Evolutionary conservation across 2,113 vertebrate species (phyloP), one percentile per base, ranked within the genome.

Genomic region (Stercorarius parasiticus): DNA sequence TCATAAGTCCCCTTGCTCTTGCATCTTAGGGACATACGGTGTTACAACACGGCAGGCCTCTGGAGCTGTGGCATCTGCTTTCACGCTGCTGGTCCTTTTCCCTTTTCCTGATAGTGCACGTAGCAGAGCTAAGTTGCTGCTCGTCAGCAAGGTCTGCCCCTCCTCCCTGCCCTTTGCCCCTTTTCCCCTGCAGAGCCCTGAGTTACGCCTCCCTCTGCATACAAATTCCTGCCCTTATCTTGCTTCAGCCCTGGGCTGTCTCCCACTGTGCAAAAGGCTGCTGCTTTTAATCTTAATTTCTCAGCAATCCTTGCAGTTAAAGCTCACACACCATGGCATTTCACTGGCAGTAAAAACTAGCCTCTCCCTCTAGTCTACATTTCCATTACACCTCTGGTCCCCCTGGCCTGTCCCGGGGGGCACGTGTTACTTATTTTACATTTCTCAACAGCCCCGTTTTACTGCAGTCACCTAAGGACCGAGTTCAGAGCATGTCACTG

Each of bases 401-500:
- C 36, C 45, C 18, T 0, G 0, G 11, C 55, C 74, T 23, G 25
- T 32, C 73, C 52, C 6, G 6, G 27, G 40, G 36, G 70, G 23
- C n/a, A 47, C 1, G 0, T 4, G 26, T 5, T 26, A 15, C 29
- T 42, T 17, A 10, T 59, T 27, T 23, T 12, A 27, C 13, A 4
- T 25, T 49, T 52, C 79, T 61, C 29, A 81, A 40, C 42, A 20
- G 20, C 26, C 40, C 22, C 0, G 2, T 58, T 79, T 52, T 45
- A 12, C 53, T 70, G 53, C 58, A 45, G 58, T 38, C 64, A 21
- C 50, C 13, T 6, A 52, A 47, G 27, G 53, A 34, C 23, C 1
- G 1, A 49, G 7, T 2, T 45, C 59, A 59, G 42, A 70, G 49
- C n/a, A 9, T 0, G 0, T 20, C 82, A 25, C 64, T 8, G 20